Evolutionary conservation across 2,113 vertebrate genomes (phyloP).

Genomic region (Girardinichthys multiradiatus): DNA sequence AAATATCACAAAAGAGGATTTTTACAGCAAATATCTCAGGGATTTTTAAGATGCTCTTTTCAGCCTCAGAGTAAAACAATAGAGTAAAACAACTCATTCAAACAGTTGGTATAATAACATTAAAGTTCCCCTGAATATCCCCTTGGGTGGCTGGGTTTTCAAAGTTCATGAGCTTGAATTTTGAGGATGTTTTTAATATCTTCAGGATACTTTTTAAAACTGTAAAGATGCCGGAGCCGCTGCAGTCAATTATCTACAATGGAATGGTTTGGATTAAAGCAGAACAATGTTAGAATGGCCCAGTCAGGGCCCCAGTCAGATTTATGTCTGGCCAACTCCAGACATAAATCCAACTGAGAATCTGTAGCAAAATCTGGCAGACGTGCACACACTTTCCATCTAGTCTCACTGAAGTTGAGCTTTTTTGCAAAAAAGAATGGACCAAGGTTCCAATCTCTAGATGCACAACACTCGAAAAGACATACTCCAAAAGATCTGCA

Average conservation of each 20-base stretch:
- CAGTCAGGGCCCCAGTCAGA: too few relatives aligned
- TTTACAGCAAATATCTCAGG: slow-evolving; percentile 27
- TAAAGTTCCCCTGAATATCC: slow-evolving; percentile 48
- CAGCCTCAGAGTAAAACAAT: slow-evolving; percentile 29
- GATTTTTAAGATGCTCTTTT: slow-evolving; percentile 49
- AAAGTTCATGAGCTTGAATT: slow-evolving; percentile 44
- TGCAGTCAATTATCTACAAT: too few relatives aligned
- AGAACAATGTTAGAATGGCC: too few relatives aligned
- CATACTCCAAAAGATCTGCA: not conserved
- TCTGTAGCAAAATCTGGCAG: too few relatives aligned
- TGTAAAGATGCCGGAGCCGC: slow-evolving; percentile 31
- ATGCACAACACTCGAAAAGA: not conserved
- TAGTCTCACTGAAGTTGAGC: too few relatives aligned
- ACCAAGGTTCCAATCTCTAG: not conserved
- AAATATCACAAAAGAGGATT: slow-evolving; percentile 31
- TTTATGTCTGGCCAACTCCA: too few relatives aligned
- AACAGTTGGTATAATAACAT: slow-evolving; percentile 51
- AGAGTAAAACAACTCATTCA: slow-evolving; percentile 35
- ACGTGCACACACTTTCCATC: too few relatives aligned
- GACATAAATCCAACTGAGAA: too few relatives aligned
- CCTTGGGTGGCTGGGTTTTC: slow-evolving; percentile 39
- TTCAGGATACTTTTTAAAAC: not conserved
- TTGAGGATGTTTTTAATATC: slow-evolving; percentile 7
- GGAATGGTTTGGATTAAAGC: too few relatives aligned
- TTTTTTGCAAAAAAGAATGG: too few relatives aligned